Evolutionary conservation across 2,113 vertebrate species (phyloP), one percentile per base, ranked within the genome.

Genomic region (Pseudolaguvia tuberculata): DNA sequence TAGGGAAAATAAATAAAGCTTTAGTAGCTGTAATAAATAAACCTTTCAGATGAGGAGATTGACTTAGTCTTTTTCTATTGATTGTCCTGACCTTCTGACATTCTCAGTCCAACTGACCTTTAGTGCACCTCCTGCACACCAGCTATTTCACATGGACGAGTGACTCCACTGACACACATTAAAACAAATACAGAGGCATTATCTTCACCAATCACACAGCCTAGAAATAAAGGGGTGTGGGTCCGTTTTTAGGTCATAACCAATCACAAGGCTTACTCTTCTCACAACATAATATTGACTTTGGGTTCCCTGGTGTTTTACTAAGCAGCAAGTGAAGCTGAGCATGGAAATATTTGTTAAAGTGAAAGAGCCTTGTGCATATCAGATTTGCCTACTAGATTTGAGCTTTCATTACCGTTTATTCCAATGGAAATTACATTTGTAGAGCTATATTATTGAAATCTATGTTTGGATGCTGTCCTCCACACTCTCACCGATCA

Each of bases 241-340:
- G 61, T 78, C 67, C 75, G 25, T 20, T 67, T 69, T 59, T 4
- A 9, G 51, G 10, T 68, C 72, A 75, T 56, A 50, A 68, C 72
- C 78, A 75, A 72, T 80, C 23, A 4, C 50, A 62, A 5, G n/a
- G 53, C 56, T 65, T 47, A 42, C 75, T 58, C 52, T 25, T 18
- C 17, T 63, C 18, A 75, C 61, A 82, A 62, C 71, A 77, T 31
- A 78, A 50, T 82, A 80, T 80, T 80, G 75, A 82, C 78, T 75
- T 68, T 80, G 72, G 71, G 53, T 61, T 75, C 51, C 65, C 81
- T 75, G 71, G 57, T 51, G 68, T 55, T 79, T 72, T 57, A 62
- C 67, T 35, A 57, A 72, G 61, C 59, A 20, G 59, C 56, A 50
- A 52, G 65, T 65, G n/a, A 72, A 77, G 47, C 55, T 27, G 71